Conservation (phyloP, 2,888 invertebrate species). For the Margaritifera margaritifera region DNA sequence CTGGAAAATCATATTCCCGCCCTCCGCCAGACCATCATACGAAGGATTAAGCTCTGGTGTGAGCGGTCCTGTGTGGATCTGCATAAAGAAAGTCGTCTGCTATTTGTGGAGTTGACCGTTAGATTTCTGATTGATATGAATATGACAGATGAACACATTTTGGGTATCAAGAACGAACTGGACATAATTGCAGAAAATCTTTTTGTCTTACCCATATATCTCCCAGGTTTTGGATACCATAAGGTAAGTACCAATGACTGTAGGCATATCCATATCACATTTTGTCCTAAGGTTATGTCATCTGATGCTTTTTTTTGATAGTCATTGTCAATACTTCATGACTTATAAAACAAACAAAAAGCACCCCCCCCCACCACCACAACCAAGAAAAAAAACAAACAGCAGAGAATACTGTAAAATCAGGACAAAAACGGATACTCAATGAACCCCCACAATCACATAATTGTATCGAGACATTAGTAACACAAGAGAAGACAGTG, state of each 20-base stretch:
- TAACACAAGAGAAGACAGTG: no score
- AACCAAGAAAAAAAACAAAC: no score
- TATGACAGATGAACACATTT: constrained; percentile 27
- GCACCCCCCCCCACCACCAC: no score
- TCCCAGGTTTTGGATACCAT: constrained; percentile 59
- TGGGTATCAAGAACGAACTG: constrained; percentile 29
- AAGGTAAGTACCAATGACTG: constrained; percentile 41
- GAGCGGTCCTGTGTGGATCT: constrained; percentile 29
- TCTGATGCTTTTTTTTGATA: background rate
- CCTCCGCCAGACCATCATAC: constrained; percentile 34
- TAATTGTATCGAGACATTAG: no score
- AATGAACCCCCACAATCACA: no score
- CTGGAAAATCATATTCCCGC: constrained; percentile 40
- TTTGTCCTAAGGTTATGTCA: background rate
- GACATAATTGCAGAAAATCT: constrained; percentile 49
- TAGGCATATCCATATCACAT: background rate
- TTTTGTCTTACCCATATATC: constrained; percentile 57
- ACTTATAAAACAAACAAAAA: no score
- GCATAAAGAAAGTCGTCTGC: constrained; percentile 40
- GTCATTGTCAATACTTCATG: no score
- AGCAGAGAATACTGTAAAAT: no score
- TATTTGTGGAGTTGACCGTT: constrained; percentile 50
- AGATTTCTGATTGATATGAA: constrained; percentile 52
- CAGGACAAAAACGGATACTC: no score
- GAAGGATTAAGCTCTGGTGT: constrained; percentile 33